A percentile compares a stretch with the other conserved stretches of the same genome.
These are phyloP conservation scores for Anser brachyrhynchus DNA, from an alignment of 2,113 vertebrate species.

Conservation along the genomic window DNA sequence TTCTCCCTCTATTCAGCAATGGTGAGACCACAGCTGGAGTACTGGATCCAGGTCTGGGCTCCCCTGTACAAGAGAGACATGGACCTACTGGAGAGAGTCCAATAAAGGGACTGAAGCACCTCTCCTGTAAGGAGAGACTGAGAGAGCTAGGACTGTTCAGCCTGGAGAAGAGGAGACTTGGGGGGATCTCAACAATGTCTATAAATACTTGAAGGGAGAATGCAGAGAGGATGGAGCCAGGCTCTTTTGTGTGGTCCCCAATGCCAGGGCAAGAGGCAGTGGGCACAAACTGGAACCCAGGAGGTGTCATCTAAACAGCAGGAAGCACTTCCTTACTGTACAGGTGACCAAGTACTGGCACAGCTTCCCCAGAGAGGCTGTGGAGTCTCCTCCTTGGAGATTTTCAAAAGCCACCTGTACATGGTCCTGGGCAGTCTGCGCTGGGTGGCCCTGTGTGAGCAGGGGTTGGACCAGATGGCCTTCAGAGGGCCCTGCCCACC, in stretches of 20 bases:
- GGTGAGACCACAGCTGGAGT: too few relatives aligned
- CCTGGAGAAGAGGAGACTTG: not conserved
- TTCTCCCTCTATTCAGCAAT: too few relatives aligned
- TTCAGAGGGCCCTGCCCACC: not conserved
- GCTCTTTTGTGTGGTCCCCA: not conserved
- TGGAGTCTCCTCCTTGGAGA: not conserved
- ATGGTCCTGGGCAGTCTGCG: not conserved
- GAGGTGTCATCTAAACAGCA: not conserved
- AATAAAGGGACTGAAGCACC: not conserved
- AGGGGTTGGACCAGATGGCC: not conserved
- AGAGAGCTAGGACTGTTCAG: not conserved
- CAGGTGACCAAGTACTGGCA: not conserved
- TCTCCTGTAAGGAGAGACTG: not conserved
- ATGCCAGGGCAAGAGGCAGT: too few relatives aligned
- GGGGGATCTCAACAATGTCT: not conserved
- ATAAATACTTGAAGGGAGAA: not conserved
- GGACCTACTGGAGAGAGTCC: not conserved
- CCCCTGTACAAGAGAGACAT: too few relatives aligned
- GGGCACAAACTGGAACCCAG: not conserved
- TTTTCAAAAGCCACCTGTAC: not conserved
- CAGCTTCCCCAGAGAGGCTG: not conserved
- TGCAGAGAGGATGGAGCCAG: not conserved
- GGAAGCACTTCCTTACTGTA: not conserved
- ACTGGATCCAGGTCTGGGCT: too few relatives aligned
- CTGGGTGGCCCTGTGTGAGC: not conserved